A percentile compares a stretch with the other conserved stretches of the same genome.
phyloP scores from a whole-genome alignment of 2,797 vertebrate species.

The Alca torda region DNA sequence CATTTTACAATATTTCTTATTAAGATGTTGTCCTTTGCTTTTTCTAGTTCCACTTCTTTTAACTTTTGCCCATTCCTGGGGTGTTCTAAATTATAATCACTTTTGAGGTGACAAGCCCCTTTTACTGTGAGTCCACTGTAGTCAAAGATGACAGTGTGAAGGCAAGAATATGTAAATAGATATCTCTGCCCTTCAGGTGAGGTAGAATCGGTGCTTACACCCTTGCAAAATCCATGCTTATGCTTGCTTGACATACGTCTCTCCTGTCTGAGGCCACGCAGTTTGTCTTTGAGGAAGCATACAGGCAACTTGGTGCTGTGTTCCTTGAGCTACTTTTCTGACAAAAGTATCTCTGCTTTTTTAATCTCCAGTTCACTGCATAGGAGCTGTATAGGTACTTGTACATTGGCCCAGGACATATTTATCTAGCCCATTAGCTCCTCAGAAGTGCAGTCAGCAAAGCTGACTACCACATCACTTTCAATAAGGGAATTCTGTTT shows the following conservation, averaged over 20 bases:
- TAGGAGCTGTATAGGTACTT: not conserved
- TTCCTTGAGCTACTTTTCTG: not conserved
- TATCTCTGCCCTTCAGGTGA: not conserved
- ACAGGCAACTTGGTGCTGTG: fast-evolving
- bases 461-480: not conserved
- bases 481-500: not conserved
- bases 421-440: not conserved
- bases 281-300: not conserved
- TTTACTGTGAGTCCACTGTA: not conserved
- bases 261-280: not conserved
- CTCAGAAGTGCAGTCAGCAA: not conserved
- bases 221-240: not conserved
- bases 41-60: not conserved
- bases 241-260: fast-evolving
- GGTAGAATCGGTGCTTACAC: not conserved
- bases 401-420: not conserved
- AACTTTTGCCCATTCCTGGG: not conserved
- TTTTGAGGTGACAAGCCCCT: not conserved
- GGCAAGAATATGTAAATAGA: not conserved
- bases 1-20: not conserved
- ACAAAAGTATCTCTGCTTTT: not conserved
- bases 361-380: not conserved
- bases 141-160: not conserved
- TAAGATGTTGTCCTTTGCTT: not conserved
- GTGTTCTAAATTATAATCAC: not conserved